Evolutionary conservation across 2,888 invertebrate genomes (phyloP).

Genomic region (Campaea margaritaria): DNA sequence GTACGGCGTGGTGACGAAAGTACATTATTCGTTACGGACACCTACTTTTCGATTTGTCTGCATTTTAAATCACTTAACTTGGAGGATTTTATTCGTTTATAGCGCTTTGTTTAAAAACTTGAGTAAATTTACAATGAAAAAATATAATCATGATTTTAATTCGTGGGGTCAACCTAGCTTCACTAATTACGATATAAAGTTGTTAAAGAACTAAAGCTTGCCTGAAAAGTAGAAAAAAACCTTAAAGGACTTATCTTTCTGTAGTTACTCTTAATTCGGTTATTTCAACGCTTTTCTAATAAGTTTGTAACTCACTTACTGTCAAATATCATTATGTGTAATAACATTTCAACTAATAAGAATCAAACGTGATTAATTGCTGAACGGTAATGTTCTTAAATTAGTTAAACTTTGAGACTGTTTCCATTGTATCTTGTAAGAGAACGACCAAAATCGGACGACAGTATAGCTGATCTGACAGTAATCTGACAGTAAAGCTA

Average conservation of each 20-base stretch:
- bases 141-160: too few species aligned
- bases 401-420: background rate
- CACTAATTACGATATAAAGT: too few species aligned
- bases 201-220: background rate
- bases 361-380: slow-evolving; percentile 5
- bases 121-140: too few species aligned
- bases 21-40: slow-evolving; percentile 7
- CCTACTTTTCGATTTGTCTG: background rate
- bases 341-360: background rate
- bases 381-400: background rate
- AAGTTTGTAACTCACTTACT: background rate
- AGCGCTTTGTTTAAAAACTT: too few species aligned
- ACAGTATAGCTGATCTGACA: too few species aligned
- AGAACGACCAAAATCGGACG: too few species aligned
- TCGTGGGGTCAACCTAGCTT: too few species aligned
- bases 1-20: slow-evolving; percentile 2
- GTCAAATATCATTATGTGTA: slow-evolving; percentile 1
- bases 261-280: too few species aligned
- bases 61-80: too few species aligned
- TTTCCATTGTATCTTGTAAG: background rate
- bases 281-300: background rate
- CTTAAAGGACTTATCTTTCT: too few species aligned
- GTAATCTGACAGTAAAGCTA: too few species aligned
- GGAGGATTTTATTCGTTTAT: too few species aligned
- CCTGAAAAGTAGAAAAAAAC: background rate